Conservation (phyloP, 2,797 vertebrate genomes). For the Peromyscus eremicus region DNA sequence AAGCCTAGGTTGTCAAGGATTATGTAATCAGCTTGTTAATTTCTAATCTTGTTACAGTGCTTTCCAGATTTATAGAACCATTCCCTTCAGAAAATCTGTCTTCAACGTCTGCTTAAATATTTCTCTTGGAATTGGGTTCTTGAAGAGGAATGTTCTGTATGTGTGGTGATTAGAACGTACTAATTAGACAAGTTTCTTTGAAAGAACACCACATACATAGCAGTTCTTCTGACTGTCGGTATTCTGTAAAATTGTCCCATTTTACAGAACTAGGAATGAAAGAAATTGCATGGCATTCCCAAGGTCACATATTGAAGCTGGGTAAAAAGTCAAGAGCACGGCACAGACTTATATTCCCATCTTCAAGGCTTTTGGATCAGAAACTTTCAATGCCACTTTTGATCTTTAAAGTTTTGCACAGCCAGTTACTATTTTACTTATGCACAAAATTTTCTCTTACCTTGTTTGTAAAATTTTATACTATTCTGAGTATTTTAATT, state of each 20-base stretch:
- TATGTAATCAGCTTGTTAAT: constrained; percentile 80
- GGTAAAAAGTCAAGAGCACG: neutral
- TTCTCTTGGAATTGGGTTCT: constrained; percentile 74
- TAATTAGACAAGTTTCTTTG: constrained; percentile 67
- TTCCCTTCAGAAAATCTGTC: constrained; percentile 81
- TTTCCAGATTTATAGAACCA: constrained; percentile 78
- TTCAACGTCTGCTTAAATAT: constrained; percentile 80
- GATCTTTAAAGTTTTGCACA: neutral
- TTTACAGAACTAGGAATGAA: constrained; percentile 67
- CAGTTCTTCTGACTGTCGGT: constrained; percentile 11
- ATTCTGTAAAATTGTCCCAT: constrained; percentile 47
- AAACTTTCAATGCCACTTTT: neutral
- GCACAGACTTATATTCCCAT: neutral
- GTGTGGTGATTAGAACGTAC: constrained; percentile 69
- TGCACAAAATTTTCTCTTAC: neutral
- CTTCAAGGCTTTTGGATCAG: neutral
- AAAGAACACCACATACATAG: neutral
- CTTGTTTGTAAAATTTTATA: neutral
- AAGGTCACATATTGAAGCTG: constrained; percentile 62
- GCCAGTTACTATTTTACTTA: neutral
- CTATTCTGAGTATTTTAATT: neutral
- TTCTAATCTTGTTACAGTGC: constrained; percentile 78
- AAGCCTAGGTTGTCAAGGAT: constrained; percentile 64
- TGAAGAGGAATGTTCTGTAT: constrained; percentile 69
- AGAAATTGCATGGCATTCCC: constrained; percentile 58